A percentile compares a stretch with the other conserved stretches of the same genome.
Evolutionary conservation across 2,888 invertebrate genomes (phyloP).

Genomic region (Salticus scenicus): DNA sequence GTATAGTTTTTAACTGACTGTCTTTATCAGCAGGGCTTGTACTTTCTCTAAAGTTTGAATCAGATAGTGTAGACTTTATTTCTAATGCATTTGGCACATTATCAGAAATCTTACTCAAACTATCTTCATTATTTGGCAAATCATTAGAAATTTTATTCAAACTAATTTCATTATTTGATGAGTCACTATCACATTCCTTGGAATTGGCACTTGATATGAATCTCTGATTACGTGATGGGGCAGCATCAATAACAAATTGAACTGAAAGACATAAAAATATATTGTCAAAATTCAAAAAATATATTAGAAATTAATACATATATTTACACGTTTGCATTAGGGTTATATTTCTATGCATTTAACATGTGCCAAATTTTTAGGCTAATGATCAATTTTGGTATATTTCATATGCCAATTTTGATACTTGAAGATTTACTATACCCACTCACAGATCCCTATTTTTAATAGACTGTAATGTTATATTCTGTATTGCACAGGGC

Average conservation of each 20-base stretch:
- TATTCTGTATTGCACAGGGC: no score
- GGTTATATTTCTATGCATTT: no score
- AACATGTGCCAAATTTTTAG: no score
- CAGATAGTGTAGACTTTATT: not conserved
- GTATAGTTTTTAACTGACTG: not conserved
- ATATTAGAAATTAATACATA: no score
- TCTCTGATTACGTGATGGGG: not conserved
- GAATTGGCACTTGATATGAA: not conserved
- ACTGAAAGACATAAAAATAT: not conserved
- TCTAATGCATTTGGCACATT: not conserved
- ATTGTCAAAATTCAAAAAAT: no score
- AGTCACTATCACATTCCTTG: not conserved
- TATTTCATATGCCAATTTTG: no score
- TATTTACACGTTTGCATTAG: no score
- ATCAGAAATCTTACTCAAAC: not conserved
- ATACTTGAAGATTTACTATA: no score
- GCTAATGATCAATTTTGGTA: no score
- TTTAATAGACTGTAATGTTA: no score
- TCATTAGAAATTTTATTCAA: not conserved
- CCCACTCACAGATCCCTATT: no score
- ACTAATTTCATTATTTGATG: not conserved
- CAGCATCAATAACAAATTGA: conserved; percentile 1
- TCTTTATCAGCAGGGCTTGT: not conserved
- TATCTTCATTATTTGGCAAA: not conserved
- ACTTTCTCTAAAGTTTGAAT: not conserved